Conservation (phyloP, 2,888 invertebrate species). For the Drosophila neonasuta region DNA sequence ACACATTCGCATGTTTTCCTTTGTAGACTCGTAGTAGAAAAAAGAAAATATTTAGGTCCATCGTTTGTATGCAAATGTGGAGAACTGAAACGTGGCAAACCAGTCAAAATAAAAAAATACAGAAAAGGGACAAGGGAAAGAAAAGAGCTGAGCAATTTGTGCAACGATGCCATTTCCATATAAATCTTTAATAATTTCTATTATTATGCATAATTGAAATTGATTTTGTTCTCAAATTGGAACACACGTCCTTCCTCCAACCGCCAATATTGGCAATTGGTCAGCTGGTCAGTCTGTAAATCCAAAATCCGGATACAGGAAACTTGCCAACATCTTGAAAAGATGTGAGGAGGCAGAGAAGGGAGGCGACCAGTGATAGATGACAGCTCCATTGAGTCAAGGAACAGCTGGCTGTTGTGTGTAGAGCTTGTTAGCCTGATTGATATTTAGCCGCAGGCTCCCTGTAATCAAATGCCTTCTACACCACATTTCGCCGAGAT, state of each 20-base stretch:
- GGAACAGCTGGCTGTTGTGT: conserved; percentile 68
- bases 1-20: not conserved
- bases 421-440: conserved; percentile 61
- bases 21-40: not conserved
- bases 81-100: conserved; percentile 2
- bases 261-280: conserved; percentile 9
- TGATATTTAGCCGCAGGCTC: conserved; percentile 54
- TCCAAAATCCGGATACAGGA: not conserved
- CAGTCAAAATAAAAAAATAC: not conserved
- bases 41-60: conserved; percentile 38
- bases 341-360: not conserved
- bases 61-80: conserved; percentile 57
- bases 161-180: conserved; percentile 50
- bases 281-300: conserved; percentile 14
- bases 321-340: not conserved
- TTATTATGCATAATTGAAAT: conserved; percentile 51
- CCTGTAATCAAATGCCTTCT: conserved; percentile 11
- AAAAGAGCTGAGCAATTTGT: conserved; percentile 47
- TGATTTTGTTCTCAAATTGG: conserved; percentile 37
- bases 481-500: not conserved
- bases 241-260: not conserved
- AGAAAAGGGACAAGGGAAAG: conserved; percentile 1
- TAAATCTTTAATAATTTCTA: conserved; percentile 42
- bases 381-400: conserved; percentile 49
- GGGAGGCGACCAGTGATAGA: conserved; percentile 52